Evolutionary conservation across 1,140 invertebrate genomes (phyloP), one percentile per base, ranked within the genome.

Genomic region (Caerostris extrusa): DNA sequence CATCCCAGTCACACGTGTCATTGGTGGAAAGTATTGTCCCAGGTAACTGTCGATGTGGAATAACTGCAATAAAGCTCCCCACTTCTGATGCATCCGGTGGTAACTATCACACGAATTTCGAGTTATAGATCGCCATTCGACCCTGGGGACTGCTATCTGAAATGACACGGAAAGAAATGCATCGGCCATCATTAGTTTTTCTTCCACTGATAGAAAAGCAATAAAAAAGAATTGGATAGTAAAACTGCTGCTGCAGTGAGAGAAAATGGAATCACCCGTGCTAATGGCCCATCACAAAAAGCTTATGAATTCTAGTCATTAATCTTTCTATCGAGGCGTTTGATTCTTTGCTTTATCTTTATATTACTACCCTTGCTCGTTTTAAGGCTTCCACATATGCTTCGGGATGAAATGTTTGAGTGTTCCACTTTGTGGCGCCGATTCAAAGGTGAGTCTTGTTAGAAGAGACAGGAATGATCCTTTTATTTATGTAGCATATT

Each of bases 131-230:
- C 69, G 71, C 64, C 58, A 83, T 91, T 19, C 71, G 90, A 82
- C 90, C 90, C 56, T 55, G 56, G 77, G 90, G 56, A 34, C 71
- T 7, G 57, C 82, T 91, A 91, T 91, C 90, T 82, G 90, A 71
- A 91, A 83, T 91, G 71, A 58, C 34, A 91, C n/a, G 90, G 90
- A 91, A 91, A 91, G 90, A 91, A 91, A 82, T 64, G 77, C 90
- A 82, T 82, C 90, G 34, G n/a, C 50, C 14, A 61, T 10, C 14
- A 3, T 10, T 61, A 61, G 14, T 61, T 61, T 61, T 61, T 61
- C 7, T 61, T 8, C 60, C 8, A 12, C 3, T 61, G 3, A 61
- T 10, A 12, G 8, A 14, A 61, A 3, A 61, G 14, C 3, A 61
- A 61, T 61, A 61, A 61, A 61, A 61, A 61, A 61, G 8, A 8